Percentiles rank a stretch among this genome's conserved stretches.
phyloP scores from a whole-genome alignment of 2,888 invertebrate genomes.

The Pegoplata infirma region DNA sequence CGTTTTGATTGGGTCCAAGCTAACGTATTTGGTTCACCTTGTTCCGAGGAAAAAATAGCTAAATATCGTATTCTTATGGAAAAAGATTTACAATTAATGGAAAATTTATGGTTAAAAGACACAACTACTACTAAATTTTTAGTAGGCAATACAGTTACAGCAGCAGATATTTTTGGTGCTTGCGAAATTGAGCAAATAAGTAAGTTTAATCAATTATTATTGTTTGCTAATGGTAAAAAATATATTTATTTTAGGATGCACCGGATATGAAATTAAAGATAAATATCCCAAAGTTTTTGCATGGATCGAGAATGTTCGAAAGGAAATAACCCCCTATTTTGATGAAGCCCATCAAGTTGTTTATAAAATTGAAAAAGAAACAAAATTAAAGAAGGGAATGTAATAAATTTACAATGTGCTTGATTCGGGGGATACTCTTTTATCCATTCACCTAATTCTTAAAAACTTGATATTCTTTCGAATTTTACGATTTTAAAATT shows the following conservation, averaged over 20 bases:
- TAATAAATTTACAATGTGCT: neutral
- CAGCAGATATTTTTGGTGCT: constrained; percentile 85
- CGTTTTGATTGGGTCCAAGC: constrained; percentile 75
- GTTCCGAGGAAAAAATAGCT: constrained; percentile 74
- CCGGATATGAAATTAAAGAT: constrained; percentile 81
- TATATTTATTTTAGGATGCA: constrained; percentile 81
- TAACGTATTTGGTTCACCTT: constrained; percentile 38
- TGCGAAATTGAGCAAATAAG: constrained; percentile 87
- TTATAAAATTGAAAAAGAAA: constrained; percentile 44
- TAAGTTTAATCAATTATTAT: constrained; percentile 70
- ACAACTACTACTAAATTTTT: constrained; percentile 77
- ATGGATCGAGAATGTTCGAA: constrained; percentile 82
- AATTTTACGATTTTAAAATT: too few species aligned
- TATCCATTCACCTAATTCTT: too few species aligned
- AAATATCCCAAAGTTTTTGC: constrained; percentile 80
- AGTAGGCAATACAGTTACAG: constrained; percentile 80
- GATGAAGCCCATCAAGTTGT: constrained; percentile 80
- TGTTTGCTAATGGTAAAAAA: constrained; percentile 31
- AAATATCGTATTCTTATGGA: constrained; percentile 78
- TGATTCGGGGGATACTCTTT: too few species aligned
- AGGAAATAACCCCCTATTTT: constrained; percentile 81
- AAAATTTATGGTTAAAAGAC: constrained; percentile 80
- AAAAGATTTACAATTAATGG: constrained; percentile 79
- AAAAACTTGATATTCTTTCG: too few species aligned
- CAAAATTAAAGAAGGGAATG: neutral